A percentile compares a stretch with the other conserved stretches of the same genome.
Conservation (phyloP, 2,797 vertebrate species). For the Oreonectes daqikongensis region DNA sequence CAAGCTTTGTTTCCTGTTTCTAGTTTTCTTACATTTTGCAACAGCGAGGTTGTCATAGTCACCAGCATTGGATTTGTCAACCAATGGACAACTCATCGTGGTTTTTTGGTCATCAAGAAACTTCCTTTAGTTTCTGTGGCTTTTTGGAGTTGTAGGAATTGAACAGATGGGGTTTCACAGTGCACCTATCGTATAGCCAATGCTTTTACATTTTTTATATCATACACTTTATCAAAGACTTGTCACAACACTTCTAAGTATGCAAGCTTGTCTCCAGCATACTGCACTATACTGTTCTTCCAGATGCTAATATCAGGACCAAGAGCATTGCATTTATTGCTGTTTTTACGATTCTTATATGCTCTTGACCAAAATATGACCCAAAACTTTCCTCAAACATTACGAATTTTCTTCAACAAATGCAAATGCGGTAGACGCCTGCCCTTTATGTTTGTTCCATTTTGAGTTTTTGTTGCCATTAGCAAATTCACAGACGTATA, state of each 20-base stretch:
- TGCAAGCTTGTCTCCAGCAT: not conserved
- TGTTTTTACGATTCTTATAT: not conserved
- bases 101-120: slow-evolving; percentile 14
- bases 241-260: not conserved
- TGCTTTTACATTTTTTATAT: not conserved
- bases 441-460: not conserved
- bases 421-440: not conserved
- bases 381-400: not conserved
- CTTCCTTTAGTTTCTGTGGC: not conserved
- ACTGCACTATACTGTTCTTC: not conserved
- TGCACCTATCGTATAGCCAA: not conserved
- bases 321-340: not conserved
- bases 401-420: not conserved
- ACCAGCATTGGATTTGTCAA: slow-evolving; percentile 6
- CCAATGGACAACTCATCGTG: slow-evolving; percentile 12
- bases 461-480: slow-evolving; percentile 3
- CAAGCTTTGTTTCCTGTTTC: slow-evolving; percentile 10
- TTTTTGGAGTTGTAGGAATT: not conserved
- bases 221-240: not conserved
- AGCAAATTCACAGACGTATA: slow-evolving; percentile 10
- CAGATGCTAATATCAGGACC: not conserved
- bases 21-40: slow-evolving; percentile 3
- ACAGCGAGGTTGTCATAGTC: slow-evolving; percentile 15
- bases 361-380: not conserved
- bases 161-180: not conserved